Evolutionary conservation across 2,797 vertebrate species (phyloP).

Genomic region (Rhabdomys pumilio): DNA sequence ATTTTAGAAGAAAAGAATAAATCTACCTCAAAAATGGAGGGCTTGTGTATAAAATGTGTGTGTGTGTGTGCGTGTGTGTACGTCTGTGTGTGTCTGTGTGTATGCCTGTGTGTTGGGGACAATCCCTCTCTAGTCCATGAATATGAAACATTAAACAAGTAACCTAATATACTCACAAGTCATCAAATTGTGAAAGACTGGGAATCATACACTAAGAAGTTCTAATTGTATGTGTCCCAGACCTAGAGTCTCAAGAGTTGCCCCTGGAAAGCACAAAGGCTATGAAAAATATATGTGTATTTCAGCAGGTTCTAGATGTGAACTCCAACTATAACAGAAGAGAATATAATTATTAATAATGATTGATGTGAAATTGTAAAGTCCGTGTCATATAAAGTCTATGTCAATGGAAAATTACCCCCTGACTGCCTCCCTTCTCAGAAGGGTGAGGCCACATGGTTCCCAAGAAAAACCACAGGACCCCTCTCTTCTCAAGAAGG

Average conservation of each 20-base stretch:
- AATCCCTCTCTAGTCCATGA: constrained; percentile 91
- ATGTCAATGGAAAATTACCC: too few species aligned
- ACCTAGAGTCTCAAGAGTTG: constrained; percentile 93
- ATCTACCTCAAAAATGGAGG: constrained; percentile 92
- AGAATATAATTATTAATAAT: constrained; percentile 92
- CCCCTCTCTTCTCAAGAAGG: too few species aligned
- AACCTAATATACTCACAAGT: constrained; percentile 93
- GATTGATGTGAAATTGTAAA: constrained; percentile 86
- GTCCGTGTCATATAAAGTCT: too few species aligned
- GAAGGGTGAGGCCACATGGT: too few species aligned
- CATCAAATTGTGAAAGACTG: constrained; percentile 93
- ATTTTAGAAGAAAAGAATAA: constrained; percentile 94
- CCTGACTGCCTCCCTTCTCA: too few species aligned
- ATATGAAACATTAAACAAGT: constrained; percentile 92
- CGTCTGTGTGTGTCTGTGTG: too few species aligned
- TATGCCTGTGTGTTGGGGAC: neutral
- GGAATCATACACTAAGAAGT: constrained; percentile 80
- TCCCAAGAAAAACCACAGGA: too few species aligned
- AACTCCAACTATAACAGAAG: constrained; percentile 93
- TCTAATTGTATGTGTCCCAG: constrained; percentile 91
- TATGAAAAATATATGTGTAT: constrained; percentile 92
- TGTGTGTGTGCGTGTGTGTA: neutral
- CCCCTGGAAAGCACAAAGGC: constrained; percentile 91
- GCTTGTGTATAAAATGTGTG: neutral
- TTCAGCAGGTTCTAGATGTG: constrained; percentile 93